phyloP scores from a whole-genome alignment of 2,888 invertebrate genomes.

The Gandaritis pyraliata region DNA sequence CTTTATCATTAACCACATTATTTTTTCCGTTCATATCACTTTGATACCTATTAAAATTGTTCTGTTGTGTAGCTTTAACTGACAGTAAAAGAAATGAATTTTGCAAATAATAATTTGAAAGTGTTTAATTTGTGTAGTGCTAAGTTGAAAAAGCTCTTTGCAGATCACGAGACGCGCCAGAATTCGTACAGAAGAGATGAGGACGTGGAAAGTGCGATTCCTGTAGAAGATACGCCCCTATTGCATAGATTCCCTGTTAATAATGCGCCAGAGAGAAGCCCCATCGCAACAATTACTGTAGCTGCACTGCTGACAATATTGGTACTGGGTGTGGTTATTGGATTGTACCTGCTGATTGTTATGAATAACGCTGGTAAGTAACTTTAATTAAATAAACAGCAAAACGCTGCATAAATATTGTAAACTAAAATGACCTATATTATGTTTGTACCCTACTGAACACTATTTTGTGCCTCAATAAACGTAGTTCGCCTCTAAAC shows the following conservation, averaged over 20 bases:
- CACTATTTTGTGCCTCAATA: no score
- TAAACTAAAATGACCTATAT: no score
- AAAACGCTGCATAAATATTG: no score
- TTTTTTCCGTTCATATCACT: constrained; percentile 13
- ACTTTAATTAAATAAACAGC: neutral
- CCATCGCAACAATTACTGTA: constrained; percentile 53
- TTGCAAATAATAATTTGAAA: constrained; percentile 3
- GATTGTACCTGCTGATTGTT: constrained; percentile 67
- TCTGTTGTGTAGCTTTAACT: constrained; percentile 3
- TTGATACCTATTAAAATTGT: neutral
- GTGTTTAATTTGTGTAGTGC: constrained; percentile 11
- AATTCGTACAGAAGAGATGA: constrained; percentile 51
- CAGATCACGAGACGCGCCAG: constrained; percentile 69
- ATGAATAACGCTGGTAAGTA: constrained; percentile 64
- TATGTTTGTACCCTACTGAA: no score
- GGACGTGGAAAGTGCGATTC: constrained; percentile 11
- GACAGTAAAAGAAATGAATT: constrained; percentile 10
- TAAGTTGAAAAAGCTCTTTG: constrained; percentile 25
- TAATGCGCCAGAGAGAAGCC: constrained; percentile 34
- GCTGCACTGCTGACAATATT: constrained; percentile 59
- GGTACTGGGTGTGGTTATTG: constrained; percentile 64
- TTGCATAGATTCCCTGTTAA: constrained; percentile 53
- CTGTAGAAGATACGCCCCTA: constrained; percentile 62
- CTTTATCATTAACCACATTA: constrained; percentile 23
- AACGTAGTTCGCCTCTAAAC: no score